Base-by-base conservation (phyloP, 2,888 invertebrate genomes). In the Tineola bisselliella region DNA sequence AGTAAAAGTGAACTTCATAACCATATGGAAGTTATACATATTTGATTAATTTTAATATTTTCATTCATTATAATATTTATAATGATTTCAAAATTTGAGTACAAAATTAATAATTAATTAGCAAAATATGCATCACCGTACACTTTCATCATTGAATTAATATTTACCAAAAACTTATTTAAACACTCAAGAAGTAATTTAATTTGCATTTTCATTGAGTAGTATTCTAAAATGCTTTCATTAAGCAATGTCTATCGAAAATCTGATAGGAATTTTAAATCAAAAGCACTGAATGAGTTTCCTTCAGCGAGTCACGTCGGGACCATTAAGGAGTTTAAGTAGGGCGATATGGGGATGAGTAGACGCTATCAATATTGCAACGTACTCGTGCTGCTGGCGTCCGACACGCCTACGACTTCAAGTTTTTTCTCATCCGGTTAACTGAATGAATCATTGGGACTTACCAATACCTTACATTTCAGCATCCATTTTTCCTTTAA, bases 221-320 rank as follows among this genome's bases (percentile, higher is more conserved):
- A n/a, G 10, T 12, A 38, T 38, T 38, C 38, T 38, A 38, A 38
- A 38, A 38, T 38, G 38, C 38, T 38, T 38, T 38, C 38, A 38
- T 38, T 38, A 38, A 38, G 38, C 38, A 38, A n/a, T 5, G n/a
- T 15, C 56, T 56, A 48, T 48, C 48, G 56, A 30, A 48, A 19
- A 58, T 58, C 58, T 33, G 58, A 58, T 58, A 33, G 33, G 58
- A 58, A 58, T 58, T 58, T 58, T 58, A 58, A 58, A 15, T 58
- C 58, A 13, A 58, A 58, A 58, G 33, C 33, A 33, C 8, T 19
- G 58, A 33, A 58, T 33, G 17, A 58, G 31, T 17, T 58, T 56
- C 63, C 66, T 67, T 67, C 66, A 64, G 62, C 62, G n/a, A 61
- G 69, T 69, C 72, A 72, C 71, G 72, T 72, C 64, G 66, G 62